Base-by-base conservation (phyloP, 2,888 invertebrate genomes). In the Allolobophora icterica region DNA sequence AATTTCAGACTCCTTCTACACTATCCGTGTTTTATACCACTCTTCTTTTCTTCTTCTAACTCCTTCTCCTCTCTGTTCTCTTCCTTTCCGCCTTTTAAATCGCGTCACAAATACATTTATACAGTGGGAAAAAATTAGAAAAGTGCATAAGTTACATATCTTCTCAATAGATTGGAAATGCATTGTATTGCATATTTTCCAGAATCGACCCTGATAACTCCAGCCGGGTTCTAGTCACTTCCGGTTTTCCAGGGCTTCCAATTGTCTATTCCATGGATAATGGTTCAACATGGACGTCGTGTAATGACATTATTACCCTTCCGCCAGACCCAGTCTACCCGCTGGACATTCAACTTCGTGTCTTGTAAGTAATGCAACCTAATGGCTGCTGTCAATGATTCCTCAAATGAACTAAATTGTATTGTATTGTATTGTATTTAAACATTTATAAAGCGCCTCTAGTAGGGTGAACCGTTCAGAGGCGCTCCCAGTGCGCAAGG, bases 241-340 rank as follows among this genome's bases (percentile, higher is more conserved):
- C 87, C 87, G 35, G 87, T n/a, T 90, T 90, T 35, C 91, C 91
- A 24, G 90, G 91, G n/a, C 91, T 91, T 40, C 89, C 42, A 34
- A 38, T 90, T 34, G 83, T 84, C 58, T 71, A 38, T 30, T 90
- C 90, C 35, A 19, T 71, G 30, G 91, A 91, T 52, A 3, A 87
- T 19, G 89, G 91, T 42, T 35, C 33, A 35, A 87, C 91, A 11
- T 91, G 91, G 91, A 87, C 24, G 19, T 87, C 87, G 17, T 87
- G 87, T 24, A 38, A 87, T 35, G 87, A 87, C 87, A 17, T 87
- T 8, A 87, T 87, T 24, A 87, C 34, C 8, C 87, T 87, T 21
- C 35, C 87, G 17, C 87, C 87, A 35, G 87, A 87, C 4, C 1
- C 33, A 34, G 24, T 24, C 38, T 87, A 35, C 87, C 87, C 87